Evolutionary conservation across 2,797 vertebrate genomes (phyloP), one percentile per base, ranked within the genome.

Genomic region (Hirundo rustica): DNA sequence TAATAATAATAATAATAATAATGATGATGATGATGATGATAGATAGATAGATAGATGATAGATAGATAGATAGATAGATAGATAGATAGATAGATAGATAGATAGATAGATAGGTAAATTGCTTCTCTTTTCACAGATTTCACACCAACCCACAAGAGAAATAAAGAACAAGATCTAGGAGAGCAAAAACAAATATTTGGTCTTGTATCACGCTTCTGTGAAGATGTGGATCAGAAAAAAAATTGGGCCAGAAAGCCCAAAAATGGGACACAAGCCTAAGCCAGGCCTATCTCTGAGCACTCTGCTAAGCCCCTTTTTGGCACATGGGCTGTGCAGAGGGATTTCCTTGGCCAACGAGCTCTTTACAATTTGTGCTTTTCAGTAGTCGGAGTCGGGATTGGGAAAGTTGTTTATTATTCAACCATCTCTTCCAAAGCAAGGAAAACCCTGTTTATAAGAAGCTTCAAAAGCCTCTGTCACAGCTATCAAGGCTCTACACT

Each of bases 391-490:
- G 61, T 93, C 85, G 73, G 95, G 78, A 95, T 71, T 0, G 7
- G 81, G 94, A 85, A 97, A 92, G 64, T 82, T 97, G 97, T 98
- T 98, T 98, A 97, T 98, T 98, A 97, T 98, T 98, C 96, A 84
- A 92, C 76, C 82, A 94, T 93, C 64, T 45, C 92, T 94, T 96
- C 94, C 95, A 96, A 97, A 96, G 96, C 96, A 80, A 92, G 91
- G 92, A 95, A 96, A 97, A 97, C 86, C 73, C 95, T 97, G 96
- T 97, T 98, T 97, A 96, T 97, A 97, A 87, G 88, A 96, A 96
- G 97, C 97, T 97, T 98, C 97, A 98, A 97, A 98, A 97, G 95
- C 94, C 60, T 94, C 95, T 95, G 97, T 96, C 97, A 95, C 92
- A 96, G 97, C 96, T 98, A 98, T 97, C 96, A 95, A 89, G 94